These are phyloP conservation scores for Lagodon rhomboides DNA, from an alignment of 2,797 vertebrate species.

Conservation along the genomic window DNA sequence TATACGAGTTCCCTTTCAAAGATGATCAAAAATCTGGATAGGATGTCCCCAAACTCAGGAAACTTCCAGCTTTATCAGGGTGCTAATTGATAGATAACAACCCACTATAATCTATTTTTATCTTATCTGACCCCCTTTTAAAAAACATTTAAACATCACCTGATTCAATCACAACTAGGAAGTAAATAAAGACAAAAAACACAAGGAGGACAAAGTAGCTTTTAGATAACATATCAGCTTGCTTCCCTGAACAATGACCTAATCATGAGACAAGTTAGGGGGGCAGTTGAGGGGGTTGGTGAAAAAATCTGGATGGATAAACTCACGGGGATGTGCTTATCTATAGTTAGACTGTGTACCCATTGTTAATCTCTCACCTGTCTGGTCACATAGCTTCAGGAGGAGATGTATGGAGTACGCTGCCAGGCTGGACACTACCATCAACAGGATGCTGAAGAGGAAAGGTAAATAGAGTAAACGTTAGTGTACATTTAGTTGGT, in stretches of 20 bases:
- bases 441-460: slow-evolving; percentile 88
- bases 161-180: slow-evolving; percentile 18
- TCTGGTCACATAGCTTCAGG: slow-evolving; percentile 93
- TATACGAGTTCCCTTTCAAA: background rate
- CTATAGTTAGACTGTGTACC: slow-evolving; percentile 21
- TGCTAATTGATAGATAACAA: background rate
- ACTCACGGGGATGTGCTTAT: slow-evolving; percentile 9
- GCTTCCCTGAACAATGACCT: slow-evolving; percentile 27
- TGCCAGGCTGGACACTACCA: slow-evolving; percentile 90
- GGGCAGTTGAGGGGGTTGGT: background rate
- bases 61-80: background rate
- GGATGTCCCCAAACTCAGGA: background rate
- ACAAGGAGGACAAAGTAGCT: background rate
- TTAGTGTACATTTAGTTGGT: background rate
- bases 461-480: slow-evolving; percentile 18
- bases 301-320: slow-evolving; percentile 16
- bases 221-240: background rate
- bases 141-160: slow-evolving; percentile 2
- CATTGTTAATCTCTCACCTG: slow-evolving; percentile 85
- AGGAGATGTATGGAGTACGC: slow-evolving; percentile 94
- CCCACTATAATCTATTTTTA: slow-evolving; percentile 1
- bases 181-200: slow-evolving; percentile 5
- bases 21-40: slow-evolving; percentile 2
- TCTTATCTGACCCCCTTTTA: slow-evolving; percentile 4
- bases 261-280: slow-evolving; percentile 18